A percentile compares a stretch with the other conserved stretches of the same genome.
Conservation (phyloP, 2,113 vertebrate genomes). For the Alaudala cheleensis region DNA sequence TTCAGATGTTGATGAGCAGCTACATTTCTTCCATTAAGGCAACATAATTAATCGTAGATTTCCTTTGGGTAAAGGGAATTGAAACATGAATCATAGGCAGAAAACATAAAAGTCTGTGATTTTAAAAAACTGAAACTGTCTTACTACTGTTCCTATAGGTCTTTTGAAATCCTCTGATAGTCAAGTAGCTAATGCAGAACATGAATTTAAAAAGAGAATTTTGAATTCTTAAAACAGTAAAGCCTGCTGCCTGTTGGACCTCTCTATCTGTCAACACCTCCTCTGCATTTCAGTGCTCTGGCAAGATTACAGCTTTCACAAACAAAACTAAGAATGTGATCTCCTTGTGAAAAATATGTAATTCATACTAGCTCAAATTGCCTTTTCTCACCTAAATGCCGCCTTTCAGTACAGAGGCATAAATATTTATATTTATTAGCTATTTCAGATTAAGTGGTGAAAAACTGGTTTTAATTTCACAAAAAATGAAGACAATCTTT, state of each 20-base stretch:
- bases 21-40: neutral
- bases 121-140: neutral
- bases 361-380: neutral
- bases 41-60: neutral
- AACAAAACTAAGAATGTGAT: neutral
- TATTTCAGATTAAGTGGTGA: neutral
- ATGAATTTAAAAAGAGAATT: neutral
- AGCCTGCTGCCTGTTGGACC: neutral
- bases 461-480: neutral
- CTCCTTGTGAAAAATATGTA: neutral
- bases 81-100: neutral
- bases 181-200: neutral
- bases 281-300: neutral
- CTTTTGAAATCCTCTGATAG: neutral
- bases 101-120: neutral
- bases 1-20: neutral
- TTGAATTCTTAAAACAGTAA: neutral
- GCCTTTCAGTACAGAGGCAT: neutral
- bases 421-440: neutral
- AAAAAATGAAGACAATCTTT: neutral
- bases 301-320: neutral
- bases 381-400: neutral
- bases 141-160: neutral
- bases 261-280: neutral
- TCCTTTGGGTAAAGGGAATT: neutral